Evolutionary conservation across 23 tunicate genomes (phyloP).

Genomic region (Ascidia mentula): DNA sequence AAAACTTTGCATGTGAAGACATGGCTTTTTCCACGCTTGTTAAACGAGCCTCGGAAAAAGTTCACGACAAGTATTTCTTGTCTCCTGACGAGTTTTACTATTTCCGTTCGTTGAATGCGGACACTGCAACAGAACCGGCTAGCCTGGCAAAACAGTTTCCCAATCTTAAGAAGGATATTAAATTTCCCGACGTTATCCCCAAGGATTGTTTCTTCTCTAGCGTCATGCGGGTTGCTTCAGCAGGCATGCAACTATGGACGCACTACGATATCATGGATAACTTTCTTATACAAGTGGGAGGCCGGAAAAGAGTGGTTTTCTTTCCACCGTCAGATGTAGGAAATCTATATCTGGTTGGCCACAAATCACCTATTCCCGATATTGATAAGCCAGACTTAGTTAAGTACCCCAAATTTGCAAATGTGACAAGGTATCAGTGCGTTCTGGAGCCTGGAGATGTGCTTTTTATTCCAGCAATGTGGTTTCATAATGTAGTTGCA

Average conservation of each 20-base stretch:
- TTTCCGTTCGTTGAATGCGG: conserved; percentile 80
- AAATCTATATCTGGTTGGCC: conserved; percentile 74
- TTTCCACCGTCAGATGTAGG: conserved; percentile 86
- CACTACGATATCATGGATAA: conserved; percentile 99
- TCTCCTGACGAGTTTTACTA: conserved; percentile 73
- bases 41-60: conserved; percentile 54
- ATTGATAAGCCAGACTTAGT: conserved; percentile 60
- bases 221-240: conserved; percentile 83
- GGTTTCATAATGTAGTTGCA: conserved; percentile 94
- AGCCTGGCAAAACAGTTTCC: conserved; percentile 75
- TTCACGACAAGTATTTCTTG: conserved; percentile 50
- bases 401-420: conserved; percentile 64
- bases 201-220: conserved; percentile 71
- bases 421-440: conserved; percentile 53
- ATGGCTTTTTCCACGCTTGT: conserved; percentile 65
- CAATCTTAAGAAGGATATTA: conserved; percentile 56
- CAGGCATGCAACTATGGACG: conserved; percentile 89
- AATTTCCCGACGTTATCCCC: conserved; percentile 58
- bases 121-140: conserved; percentile 66
- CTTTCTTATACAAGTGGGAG: conserved; percentile 82
- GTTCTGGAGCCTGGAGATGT: conserved; percentile 81
- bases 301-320: conserved; percentile 71
- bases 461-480: conserved; percentile 91
- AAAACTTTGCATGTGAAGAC: conserved; percentile 63
- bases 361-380: conserved; percentile 71